These are phyloP conservation scores for Cancer borealis DNA, from an alignment of 2,888 invertebrate genomes.

Conservation along the genomic window DNA sequence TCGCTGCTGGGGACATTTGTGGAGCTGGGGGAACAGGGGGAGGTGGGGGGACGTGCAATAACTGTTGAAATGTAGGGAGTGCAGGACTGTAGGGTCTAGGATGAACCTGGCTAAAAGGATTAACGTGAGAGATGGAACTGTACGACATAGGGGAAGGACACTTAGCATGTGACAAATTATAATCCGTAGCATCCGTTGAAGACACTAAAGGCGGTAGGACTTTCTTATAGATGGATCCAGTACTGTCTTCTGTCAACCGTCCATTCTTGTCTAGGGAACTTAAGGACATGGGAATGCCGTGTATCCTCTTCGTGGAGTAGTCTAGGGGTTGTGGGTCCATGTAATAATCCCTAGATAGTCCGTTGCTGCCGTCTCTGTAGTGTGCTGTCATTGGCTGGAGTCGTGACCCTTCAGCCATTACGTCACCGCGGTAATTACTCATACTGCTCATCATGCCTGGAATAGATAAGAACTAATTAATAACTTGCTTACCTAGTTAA, in stretches of 20 bases:
- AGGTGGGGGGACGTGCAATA: neutral
- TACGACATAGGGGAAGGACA: conserved; percentile 47
- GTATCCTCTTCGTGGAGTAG: conserved; percentile 62
- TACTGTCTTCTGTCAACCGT: neutral
- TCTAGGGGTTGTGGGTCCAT: conserved; percentile 66
- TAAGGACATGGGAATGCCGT: neutral
- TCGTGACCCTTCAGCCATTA: neutral
- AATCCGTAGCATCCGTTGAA: neutral
- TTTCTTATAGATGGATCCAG: neutral
- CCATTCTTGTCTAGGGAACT: neutral
- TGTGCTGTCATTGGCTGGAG: neutral
- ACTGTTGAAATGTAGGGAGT: conserved; percentile 2
- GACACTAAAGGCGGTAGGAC: neutral
- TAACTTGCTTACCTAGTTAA: no score
- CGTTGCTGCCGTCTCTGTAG: neutral
- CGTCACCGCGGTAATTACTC: neutral
- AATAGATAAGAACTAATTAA: no score
- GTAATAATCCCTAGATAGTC: conserved; percentile 41
- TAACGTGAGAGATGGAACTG: conserved; percentile 21
- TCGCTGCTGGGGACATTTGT: neutral
- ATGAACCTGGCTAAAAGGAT: neutral
- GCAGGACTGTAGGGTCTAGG: neutral
- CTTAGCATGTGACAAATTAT: neutral
- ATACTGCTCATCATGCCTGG: conserved; percentile 51
- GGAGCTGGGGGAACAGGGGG: neutral